These are phyloP conservation scores for Gymnarchus niloticus DNA, from an alignment of 2,113 vertebrate species.

Conservation along the genomic window DNA sequence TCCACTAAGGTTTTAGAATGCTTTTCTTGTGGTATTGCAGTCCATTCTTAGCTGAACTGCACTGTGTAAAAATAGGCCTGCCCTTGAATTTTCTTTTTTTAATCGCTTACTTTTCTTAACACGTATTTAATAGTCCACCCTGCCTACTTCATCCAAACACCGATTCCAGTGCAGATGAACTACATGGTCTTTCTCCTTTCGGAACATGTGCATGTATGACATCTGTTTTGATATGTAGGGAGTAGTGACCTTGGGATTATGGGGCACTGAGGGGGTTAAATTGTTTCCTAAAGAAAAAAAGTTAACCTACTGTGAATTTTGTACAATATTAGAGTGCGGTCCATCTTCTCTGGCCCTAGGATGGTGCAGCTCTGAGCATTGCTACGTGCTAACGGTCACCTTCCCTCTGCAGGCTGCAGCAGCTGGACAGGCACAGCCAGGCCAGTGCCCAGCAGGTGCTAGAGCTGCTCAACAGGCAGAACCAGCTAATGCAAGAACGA, in stretches of 20 bases:
- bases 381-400: background rate
- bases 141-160: background rate
- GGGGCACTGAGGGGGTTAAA: background rate
- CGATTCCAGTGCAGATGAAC: background rate
- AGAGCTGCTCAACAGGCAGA: slow-evolving; percentile 82
- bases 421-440: slow-evolving; percentile 87
- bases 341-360: too few relatives aligned
- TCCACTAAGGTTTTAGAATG: background rate
- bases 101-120: background rate
- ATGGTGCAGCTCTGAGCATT: background rate
- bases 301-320: too few relatives aligned
- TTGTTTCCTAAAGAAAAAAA: too few relatives aligned
- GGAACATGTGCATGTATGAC: too few relatives aligned
- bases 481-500: slow-evolving; percentile 77
- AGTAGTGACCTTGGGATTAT: background rate
- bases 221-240: too few relatives aligned
- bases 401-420: slow-evolving; percentile 71
- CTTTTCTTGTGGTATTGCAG: background rate
- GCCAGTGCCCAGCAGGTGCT: slow-evolving; percentile 81
- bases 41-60: background rate
- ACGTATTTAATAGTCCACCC: background rate
- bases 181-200: too few relatives aligned
- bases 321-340: too few relatives aligned
- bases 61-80: background rate
- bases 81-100: background rate